Percentiles rank a stretch among this genome's conserved stretches.
These are phyloP conservation scores for Poecilus cupreus DNA, from an alignment of 2,888 invertebrate species.

Conservation along the genomic window DNA sequence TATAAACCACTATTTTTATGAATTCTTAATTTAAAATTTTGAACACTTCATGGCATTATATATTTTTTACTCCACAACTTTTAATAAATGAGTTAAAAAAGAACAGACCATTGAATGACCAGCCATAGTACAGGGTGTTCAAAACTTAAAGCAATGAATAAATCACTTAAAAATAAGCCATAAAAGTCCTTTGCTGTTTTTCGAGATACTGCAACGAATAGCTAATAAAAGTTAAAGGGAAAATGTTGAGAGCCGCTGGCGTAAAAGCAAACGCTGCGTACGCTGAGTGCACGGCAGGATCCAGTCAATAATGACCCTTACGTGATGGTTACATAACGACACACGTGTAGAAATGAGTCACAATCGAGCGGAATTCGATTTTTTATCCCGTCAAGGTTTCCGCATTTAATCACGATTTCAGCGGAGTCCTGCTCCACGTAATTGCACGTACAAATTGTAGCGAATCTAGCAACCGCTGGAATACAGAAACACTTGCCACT, in stretches of 20 bases:
- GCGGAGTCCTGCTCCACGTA: conserved; percentile 10
- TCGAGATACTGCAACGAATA: no score
- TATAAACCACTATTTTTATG: no score
- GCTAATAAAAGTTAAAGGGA: no score
- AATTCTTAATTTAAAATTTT: no score
- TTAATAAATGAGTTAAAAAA: no score
- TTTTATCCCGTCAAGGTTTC: conserved; percentile 58
- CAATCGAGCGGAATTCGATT: conserved; percentile 54
- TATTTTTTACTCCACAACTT: no score
- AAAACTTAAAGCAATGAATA: no score
- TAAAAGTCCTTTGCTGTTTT: no score
- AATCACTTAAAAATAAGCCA: no score
- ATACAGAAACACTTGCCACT: conserved; percentile 36
- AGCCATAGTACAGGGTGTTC: no score
- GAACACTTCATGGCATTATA: no score
- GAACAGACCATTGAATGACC: no score
- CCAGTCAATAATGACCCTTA: conserved; percentile 28
- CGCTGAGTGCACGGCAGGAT: not conserved
- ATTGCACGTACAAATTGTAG: conserved; percentile 55
- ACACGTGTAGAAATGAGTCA: conserved; percentile 44
- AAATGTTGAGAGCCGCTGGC: conserved; percentile 5
- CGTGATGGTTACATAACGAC: conserved; percentile 48
- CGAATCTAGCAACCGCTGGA: conserved; percentile 45
- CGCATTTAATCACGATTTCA: conserved; percentile 50
- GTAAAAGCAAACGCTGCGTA: conserved; percentile 3